phyloP scores from a whole-genome alignment of 2,797 vertebrate genomes.

The Lepus oiostolus region DNA sequence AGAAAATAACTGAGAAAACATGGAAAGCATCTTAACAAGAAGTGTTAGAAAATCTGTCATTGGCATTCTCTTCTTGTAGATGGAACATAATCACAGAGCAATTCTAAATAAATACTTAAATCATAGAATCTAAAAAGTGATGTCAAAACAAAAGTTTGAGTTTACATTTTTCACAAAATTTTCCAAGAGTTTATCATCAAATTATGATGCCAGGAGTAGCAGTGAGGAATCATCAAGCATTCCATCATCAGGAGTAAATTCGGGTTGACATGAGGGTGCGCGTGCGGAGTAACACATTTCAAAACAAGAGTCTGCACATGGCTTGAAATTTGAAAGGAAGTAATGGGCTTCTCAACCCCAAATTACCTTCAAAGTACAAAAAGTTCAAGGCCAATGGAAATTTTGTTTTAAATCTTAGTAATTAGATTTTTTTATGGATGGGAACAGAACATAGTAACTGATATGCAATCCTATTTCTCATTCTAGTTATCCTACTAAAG shows the following conservation, averaged over 20 bases:
- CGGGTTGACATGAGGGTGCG: neutral
- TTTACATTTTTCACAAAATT: constrained; percentile 77
- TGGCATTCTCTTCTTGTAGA: constrained; percentile 82
- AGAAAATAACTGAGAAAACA: constrained; percentile 84
- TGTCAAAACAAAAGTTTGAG: constrained; percentile 85
- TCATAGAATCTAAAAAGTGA: constrained; percentile 80
- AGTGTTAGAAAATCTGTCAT: constrained; percentile 85
- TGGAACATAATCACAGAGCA: constrained; percentile 80
- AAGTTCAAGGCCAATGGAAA: constrained; percentile 15
- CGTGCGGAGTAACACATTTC: constrained; percentile 2
- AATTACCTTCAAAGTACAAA: constrained; percentile 31
- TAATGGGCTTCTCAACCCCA: neutral
- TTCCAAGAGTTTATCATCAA: constrained; percentile 78
- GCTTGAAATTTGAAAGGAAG: constrained; percentile 58
- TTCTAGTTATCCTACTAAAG: constrained; percentile 38
- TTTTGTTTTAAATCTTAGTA: neutral
- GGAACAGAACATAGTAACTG: constrained; percentile 10
- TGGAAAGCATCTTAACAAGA: constrained; percentile 83
- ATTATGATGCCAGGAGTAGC: constrained; percentile 65
- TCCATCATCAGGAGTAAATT: constrained; percentile 57
- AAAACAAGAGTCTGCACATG: constrained; percentile 47
- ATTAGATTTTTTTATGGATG: neutral
- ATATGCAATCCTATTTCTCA: neutral
- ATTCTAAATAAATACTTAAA: constrained; percentile 84
- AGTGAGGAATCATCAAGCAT: constrained; percentile 5